A percentile compares a stretch with the other conserved stretches of the same genome.
Evolutionary conservation across 2,888 invertebrate genomes (phyloP).

Genomic region (Cerceris rybyensis): DNA sequence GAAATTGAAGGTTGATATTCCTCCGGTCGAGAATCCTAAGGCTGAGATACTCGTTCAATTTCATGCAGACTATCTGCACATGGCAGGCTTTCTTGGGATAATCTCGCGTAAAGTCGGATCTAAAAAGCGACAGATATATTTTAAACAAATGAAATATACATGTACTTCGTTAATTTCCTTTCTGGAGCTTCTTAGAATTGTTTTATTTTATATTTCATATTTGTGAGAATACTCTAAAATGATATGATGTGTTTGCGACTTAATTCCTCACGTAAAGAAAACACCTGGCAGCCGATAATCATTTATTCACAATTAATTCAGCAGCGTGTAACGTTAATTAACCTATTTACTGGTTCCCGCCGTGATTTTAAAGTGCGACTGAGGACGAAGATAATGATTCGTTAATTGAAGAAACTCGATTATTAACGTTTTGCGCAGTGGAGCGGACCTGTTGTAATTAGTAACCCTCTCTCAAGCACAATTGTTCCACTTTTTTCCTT

Average conservation of each 20-base stretch:
- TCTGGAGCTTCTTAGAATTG: too few species aligned
- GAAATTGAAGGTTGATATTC: constrained; percentile 64
- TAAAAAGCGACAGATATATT: neutral
- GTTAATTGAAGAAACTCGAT: constrained; percentile 36
- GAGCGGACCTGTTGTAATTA: constrained; percentile 49
- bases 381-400: constrained; percentile 4
- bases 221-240: too few species aligned
- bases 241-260: too few species aligned
- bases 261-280: too few species aligned
- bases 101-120: neutral
- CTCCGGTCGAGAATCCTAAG: constrained; percentile 63
- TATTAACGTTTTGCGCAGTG: constrained; percentile 35
- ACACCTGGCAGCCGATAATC: neutral
- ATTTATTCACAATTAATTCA: neutral
- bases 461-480: constrained; percentile 43
- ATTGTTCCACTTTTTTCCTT: constrained; percentile 59
- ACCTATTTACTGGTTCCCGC: neutral
- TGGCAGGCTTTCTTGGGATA: constrained; percentile 14
- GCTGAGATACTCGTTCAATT: constrained; percentile 64
- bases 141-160: neutral
- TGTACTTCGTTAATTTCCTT: too few species aligned
- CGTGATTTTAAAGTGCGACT: neutral
- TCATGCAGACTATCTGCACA: constrained; percentile 66
- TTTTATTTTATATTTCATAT: too few species aligned
- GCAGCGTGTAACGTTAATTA: constrained; percentile 1